Evolutionary conservation across 2,797 vertebrate genomes (phyloP).

Genomic region (Taenioides sp.): DNA sequence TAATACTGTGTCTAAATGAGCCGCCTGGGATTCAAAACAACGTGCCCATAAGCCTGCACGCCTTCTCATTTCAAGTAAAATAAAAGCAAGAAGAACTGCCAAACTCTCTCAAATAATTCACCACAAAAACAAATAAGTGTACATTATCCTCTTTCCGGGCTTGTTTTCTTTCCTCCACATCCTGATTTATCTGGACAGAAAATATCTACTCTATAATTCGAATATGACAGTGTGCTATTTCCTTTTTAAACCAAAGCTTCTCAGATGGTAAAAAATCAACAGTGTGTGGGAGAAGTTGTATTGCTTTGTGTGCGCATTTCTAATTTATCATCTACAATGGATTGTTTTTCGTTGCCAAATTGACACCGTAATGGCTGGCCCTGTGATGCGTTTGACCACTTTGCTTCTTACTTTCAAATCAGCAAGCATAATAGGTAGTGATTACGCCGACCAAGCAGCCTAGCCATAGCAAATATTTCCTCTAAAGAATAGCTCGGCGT

Average conservation of each 20-base stretch:
- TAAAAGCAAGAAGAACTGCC: slow-evolving; percentile 27
- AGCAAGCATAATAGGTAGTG: slow-evolving; percentile 69
- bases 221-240: slow-evolving; percentile 55
- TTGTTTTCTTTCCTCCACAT: slow-evolving; percentile 34
- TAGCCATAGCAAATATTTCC: slow-evolving; percentile 68
- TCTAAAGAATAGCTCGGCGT: slow-evolving; percentile 70
- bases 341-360: slow-evolving; percentile 56
- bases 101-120: slow-evolving; percentile 18
- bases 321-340: slow-evolving; percentile 56
- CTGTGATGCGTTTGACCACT: slow-evolving; percentile 70
- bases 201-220: slow-evolving; percentile 45
- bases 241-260: slow-evolving; percentile 43
- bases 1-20: slow-evolving; percentile 16
- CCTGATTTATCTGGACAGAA: slow-evolving; percentile 34
- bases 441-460: slow-evolving; percentile 62
- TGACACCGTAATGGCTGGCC: slow-evolving; percentile 65
- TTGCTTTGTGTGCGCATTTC: slow-evolving; percentile 32
- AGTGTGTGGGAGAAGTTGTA: slow-evolving; percentile 29
- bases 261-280: slow-evolving; percentile 42
- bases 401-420: slow-evolving; percentile 72
- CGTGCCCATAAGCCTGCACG: slow-evolving; percentile 6
- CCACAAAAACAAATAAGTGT: slow-evolving; percentile 20
- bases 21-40: slow-evolving; percentile 22
- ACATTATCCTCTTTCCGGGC: slow-evolving; percentile 18
- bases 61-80: slow-evolving; percentile 15